Base-by-base conservation (phyloP, 2,113 vertebrate genomes). In the Crypturellus undulatus region DNA sequence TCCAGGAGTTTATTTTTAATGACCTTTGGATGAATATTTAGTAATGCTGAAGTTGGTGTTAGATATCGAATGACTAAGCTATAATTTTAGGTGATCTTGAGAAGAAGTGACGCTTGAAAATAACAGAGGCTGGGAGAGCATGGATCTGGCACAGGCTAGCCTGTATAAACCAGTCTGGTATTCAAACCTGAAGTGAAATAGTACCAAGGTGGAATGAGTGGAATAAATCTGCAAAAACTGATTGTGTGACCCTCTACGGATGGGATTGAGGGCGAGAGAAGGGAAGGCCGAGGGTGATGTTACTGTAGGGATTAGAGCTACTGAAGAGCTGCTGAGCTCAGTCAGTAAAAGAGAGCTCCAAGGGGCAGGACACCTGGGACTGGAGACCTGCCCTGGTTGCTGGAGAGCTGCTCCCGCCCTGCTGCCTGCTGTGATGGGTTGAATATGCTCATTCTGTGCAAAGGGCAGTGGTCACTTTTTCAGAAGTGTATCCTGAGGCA, bases 391-490 rank as follows among this genome's bases (percentile, higher is more conserved):
- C 12, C 42, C 47, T 38, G 38, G 28, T 14, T 64, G 15, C 42
- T 58, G 67, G 65, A 60, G 36, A 73, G 21, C 10, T 58, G 36
- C 49, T 70, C 20, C 73, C 6, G 8, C 49, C 6, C 40, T 67
- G 25, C 43, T 80, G 20, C 77, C 8, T 10, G 67, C 59, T 1
- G 0, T 20, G 17, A 38, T 45, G 51, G 6, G 13, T 11, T 40
- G 21, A 68, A 3, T 12, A 25, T 0, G 0, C 10, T 15, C 20
- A 7, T 40, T 5, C 10, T 52, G 17, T 32, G 43, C 51, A 76
- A 62, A 65, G 14, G 25, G 64, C 28, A 32, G 49, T 52, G 49
- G 79, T 8, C 11, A 16, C 20, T 30, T 75, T 70, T 69, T 17
- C 36, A 38, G 38, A 42, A 65, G 12, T 3, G 0, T 12, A 42